Percentiles rank a stretch among this genome's conserved stretches.
Evolutionary conservation across 2,113 vertebrate genomes (phyloP).

Genomic region (Vicugna pacos): DNA sequence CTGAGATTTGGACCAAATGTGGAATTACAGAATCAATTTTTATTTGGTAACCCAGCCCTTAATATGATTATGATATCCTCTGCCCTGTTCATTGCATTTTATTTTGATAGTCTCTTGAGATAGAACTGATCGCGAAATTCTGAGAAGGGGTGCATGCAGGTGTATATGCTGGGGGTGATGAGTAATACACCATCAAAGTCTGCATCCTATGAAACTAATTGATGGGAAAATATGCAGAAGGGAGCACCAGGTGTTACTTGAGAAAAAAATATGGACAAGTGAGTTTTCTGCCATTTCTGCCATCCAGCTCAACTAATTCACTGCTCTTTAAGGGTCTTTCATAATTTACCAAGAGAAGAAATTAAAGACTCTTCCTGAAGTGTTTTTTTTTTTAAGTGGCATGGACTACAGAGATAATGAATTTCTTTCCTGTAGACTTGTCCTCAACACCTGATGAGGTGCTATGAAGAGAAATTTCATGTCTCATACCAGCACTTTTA

Average conservation of each 20-base stretch:
- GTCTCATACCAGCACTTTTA: slow-evolving; percentile 24
- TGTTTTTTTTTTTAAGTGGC: background rate
- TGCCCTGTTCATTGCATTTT: background rate
- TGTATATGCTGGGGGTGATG: background rate
- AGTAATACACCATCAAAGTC: background rate
- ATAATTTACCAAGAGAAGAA: slow-evolving; percentile 36
- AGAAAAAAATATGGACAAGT: background rate
- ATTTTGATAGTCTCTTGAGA: background rate
- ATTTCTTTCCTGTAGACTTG: slow-evolving; percentile 65
- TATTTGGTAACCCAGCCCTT: background rate
- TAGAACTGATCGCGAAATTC: background rate
- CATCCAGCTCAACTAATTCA: background rate
- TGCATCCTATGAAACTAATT: background rate
- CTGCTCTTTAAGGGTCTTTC: background rate
- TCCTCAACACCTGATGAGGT: slow-evolving; percentile 47
- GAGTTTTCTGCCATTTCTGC: background rate
- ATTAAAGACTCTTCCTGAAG: slow-evolving; percentile 40
- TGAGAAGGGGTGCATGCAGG: background rate
- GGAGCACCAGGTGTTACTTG: background rate
- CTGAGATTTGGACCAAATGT: background rate
- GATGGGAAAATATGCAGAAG: background rate
- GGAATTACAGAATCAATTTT: background rate
- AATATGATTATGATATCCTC: background rate
- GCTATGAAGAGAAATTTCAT: slow-evolving; percentile 32
- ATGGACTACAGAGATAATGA: slow-evolving; percentile 61